Evolutionary conservation across 2,113 vertebrate species (phyloP).

Genomic region (Equus przewalskii): DNA sequence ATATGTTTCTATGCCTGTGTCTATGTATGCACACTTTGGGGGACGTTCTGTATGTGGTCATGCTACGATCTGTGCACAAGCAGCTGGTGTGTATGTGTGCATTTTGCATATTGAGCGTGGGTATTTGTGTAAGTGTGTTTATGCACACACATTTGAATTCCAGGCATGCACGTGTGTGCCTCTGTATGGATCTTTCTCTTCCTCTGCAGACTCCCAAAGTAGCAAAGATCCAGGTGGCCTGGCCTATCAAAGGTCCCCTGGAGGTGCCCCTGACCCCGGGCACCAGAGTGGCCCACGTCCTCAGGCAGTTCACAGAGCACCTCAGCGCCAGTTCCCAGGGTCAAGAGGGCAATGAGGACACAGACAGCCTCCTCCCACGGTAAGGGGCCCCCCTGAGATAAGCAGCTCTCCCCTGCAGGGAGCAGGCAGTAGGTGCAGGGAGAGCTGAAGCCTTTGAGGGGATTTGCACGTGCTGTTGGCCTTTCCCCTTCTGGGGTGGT

Average conservation of each 20-base stretch:
- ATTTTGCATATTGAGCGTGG: not conserved
- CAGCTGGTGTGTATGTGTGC: rapidly evolving
- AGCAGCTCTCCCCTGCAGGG: not conserved
- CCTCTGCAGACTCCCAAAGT: constrained; percentile 87
- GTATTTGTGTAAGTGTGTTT: not conserved
- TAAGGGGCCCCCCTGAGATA: constrained; percentile 73
- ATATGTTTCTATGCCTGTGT: not conserved
- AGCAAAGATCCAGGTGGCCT: constrained; percentile 90
- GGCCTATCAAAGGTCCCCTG: constrained; percentile 88
- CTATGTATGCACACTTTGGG: not conserved
- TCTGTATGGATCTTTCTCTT: not conserved
- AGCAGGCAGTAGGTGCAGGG: not conserved
- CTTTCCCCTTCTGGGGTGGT: not conserved
- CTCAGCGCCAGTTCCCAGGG: constrained; percentile 77
- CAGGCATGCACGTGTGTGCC: not conserved
- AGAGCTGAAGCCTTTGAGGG: not conserved
- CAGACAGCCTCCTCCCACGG: constrained; percentile 85
- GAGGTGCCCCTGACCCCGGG: constrained; percentile 89
- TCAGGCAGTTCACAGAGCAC: constrained; percentile 90
- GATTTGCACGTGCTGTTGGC: too few relatives aligned
- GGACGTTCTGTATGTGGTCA: not conserved
- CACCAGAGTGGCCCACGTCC: constrained; percentile 90
- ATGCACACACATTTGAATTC: not conserved
- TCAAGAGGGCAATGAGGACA: not conserved
- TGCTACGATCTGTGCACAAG: not conserved